Percentiles rank a stretch among this genome's conserved stretches.
Evolutionary conservation across 1,140 invertebrate genomes (phyloP).

Genomic region (Marisa cornuarietis): DNA sequence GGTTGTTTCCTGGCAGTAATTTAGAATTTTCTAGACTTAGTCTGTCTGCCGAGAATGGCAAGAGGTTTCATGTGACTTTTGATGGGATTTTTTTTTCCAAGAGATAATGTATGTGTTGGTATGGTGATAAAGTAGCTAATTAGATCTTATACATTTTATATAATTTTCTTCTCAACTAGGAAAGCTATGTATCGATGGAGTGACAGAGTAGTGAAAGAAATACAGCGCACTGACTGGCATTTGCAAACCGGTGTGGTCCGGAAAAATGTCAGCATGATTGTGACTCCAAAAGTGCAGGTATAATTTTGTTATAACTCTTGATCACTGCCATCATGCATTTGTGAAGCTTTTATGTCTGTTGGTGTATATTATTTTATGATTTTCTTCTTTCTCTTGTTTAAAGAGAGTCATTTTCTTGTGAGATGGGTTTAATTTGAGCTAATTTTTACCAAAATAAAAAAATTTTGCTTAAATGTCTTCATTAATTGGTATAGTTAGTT

Average conservation of each 20-base stretch:
- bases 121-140: not conserved
- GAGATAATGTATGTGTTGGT: not conserved
- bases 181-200: conserved; percentile 93
- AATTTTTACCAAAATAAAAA: not conserved
- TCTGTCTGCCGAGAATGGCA: no score
- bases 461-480: not conserved
- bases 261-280: conserved; percentile 86
- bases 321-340: not conserved
- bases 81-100: not conserved
- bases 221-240: conserved; percentile 84
- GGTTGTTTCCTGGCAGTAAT: no score
- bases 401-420: no score
- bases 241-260: conserved; percentile 80
- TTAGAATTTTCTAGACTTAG: no score
- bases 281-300: conserved; percentile 87
- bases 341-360: not conserved
- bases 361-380: not conserved
- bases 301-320: not conserved
- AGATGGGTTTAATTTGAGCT: no score
- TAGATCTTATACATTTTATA: conserved; percentile 7
- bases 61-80: not conserved
- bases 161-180: conserved; percentile 66
- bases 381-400: not conserved
- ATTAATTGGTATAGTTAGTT: not conserved
- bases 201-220: conserved; percentile 83